Conservation (phyloP, 2,797 vertebrate genomes). For the Squalus acanthias region DNA sequence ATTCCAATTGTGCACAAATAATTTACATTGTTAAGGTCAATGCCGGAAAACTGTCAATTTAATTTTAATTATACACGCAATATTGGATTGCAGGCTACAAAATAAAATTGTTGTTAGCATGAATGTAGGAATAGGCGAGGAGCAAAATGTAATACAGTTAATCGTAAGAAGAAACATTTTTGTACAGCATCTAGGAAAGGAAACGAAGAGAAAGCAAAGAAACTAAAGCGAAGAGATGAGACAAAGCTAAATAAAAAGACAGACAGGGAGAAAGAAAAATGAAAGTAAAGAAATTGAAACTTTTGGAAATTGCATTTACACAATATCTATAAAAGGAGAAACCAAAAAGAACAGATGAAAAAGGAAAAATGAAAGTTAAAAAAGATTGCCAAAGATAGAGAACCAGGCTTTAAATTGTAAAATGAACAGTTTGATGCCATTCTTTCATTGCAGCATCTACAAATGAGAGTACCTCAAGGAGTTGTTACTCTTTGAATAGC, state of each 20-base stretch:
- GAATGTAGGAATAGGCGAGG: neutral
- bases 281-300: neutral
- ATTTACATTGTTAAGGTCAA: neutral
- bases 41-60: neutral
- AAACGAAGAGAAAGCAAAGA: neutral
- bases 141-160: neutral
- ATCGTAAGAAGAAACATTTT: neutral
- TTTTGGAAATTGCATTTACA: neutral
- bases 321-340: neutral
- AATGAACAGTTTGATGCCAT: conserved; percentile 23
- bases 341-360: neutral
- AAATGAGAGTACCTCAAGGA: conserved; percentile 55
- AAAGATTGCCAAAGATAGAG: neutral
- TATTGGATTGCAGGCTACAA: neutral
- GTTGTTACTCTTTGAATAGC: conserved; percentile 78
- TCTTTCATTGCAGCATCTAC: conserved; percentile 48
- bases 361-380: neutral
- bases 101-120: neutral
- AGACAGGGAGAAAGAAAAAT: neutral
- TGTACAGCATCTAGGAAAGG: neutral
- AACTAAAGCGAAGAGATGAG: neutral
- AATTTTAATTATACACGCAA: neutral
- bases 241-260: neutral
- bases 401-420: neutral
- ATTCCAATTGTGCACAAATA: neutral